Evolutionary conservation across 2,113 vertebrate genomes (phyloP).

Genomic region (Dissostichus mawsoni): DNA sequence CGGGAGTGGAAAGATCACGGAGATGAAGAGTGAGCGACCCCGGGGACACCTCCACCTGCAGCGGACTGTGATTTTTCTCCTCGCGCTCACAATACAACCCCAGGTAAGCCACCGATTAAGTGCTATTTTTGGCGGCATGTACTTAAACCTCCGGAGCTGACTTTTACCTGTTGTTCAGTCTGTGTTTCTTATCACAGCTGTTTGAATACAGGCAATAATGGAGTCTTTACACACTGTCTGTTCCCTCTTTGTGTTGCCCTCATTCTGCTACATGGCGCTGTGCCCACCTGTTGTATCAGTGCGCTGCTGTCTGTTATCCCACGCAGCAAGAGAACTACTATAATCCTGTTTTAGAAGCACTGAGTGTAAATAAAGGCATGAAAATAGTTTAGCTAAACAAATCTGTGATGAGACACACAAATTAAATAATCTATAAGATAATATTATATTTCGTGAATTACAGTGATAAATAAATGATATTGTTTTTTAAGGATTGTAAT

Average conservation of each 20-base stretch:
- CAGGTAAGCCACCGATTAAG: slow-evolving; percentile 84
- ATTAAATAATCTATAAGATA: neutral
- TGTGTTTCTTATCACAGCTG: slow-evolving; percentile 32
- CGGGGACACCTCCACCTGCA: slow-evolving; percentile 73
- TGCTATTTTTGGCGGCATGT: slow-evolving; percentile 75
- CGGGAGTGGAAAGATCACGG: slow-evolving; percentile 37
- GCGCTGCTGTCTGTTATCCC: slow-evolving; percentile 34
- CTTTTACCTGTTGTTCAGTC: slow-evolving; percentile 42
- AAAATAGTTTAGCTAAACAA: neutral
- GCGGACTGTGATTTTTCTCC: slow-evolving; percentile 75
- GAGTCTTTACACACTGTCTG: slow-evolving; percentile 17
- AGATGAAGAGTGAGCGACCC: slow-evolving; percentile 50
- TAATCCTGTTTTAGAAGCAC: slow-evolving; percentile 27
- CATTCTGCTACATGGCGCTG: slow-evolving; percentile 63
- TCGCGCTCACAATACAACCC: slow-evolving; percentile 78
- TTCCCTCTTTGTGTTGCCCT: slow-evolving; percentile 53
- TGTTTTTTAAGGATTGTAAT: neutral
- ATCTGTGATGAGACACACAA: slow-evolving; percentile 5
- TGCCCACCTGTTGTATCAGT: slow-evolving; percentile 83
- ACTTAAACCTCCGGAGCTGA: slow-evolving; percentile 56
- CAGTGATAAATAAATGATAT: neutral
- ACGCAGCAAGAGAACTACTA: slow-evolving; percentile 28
- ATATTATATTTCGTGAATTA: neutral
- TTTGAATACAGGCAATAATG: slow-evolving; percentile 24
- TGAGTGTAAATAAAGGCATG: neutral